Base-by-base conservation (phyloP, 2,797 vertebrate species). In the Eulemur albifrons region DNA sequence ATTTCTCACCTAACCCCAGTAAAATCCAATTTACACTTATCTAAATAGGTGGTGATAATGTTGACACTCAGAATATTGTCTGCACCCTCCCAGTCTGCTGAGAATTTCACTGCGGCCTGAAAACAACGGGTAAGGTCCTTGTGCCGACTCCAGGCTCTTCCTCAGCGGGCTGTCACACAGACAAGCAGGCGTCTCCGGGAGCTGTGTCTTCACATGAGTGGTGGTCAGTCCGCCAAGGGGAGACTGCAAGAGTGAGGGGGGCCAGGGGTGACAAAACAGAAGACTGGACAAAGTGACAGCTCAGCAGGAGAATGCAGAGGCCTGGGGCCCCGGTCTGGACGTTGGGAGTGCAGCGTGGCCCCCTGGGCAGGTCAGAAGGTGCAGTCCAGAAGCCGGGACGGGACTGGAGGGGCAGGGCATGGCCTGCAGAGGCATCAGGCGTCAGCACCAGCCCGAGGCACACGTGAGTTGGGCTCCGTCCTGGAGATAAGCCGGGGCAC, bases 331-430 rank as follows among this genome's bases (percentile, higher is more conserved):
- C 21, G 52, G 3, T 3, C 20, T 80, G 73, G 81, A 27, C 25
- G 0, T 1, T 52, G 57, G 23, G 7, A n/a, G 12, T 3, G 11
- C n/a, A n/a, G 18, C 2, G 0, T 4, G 35, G 35, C 59, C 65
- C 30, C 13, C 50, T 1, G 14, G 12, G 43, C 5, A 25, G 21
- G 38, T 21, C 4, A 61, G 25, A 4, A 48, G 76, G 38, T 25
- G 27, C 4, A 9, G 17, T 13, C 43, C 21, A 6, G 32, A 43
- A 88, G 32, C 35, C 50, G 7, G 32, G 30, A 25, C 11, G 54
- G 18, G 48, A 27, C 7, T 21, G 17, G 17, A 35, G 30, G n/a
- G 27, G 10, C 43, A 69, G 91, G 73, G 4, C 4, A 45, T 7
- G 5, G 52, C 67, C 67, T 65, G 9, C 9, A 45, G 54, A 82